Evolutionary conservation across 2,888 invertebrate genomes (phyloP).

Genomic region (Oeneis ivallda): DNA sequence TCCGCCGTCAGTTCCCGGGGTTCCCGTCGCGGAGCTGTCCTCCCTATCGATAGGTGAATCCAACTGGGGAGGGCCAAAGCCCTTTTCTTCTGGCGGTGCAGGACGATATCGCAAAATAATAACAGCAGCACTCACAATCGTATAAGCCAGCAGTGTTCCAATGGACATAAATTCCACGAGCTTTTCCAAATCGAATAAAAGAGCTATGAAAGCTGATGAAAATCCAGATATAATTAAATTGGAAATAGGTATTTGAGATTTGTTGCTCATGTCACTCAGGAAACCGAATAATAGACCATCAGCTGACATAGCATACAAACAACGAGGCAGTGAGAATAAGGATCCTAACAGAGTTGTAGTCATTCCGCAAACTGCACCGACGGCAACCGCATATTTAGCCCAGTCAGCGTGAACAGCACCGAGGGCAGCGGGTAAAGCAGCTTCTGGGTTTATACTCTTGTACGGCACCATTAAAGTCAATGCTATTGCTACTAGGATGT

Average conservation of each 20-base stretch:
- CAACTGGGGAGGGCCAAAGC: constrained; percentile 71
- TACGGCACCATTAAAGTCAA: constrained; percentile 92
- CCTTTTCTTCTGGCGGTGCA: constrained; percentile 74
- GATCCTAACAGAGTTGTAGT: constrained; percentile 93
- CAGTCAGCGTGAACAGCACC: constrained; percentile 88
- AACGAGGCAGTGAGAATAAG: constrained; percentile 91
- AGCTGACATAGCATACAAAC: constrained; percentile 94
- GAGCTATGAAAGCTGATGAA: constrained; percentile 88
- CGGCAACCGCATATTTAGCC: constrained; percentile 91
- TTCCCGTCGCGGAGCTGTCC: constrained; percentile 83
- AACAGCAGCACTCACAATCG: constrained; percentile 94
- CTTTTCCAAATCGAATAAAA: constrained; percentile 93
- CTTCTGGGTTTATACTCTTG: constrained; percentile 86
- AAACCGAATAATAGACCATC: constrained; percentile 93
- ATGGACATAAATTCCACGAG: constrained; percentile 97
- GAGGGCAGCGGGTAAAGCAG: constrained; percentile 91
- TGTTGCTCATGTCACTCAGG: constrained; percentile 87
- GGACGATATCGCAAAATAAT: constrained; percentile 92
- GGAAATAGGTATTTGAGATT: constrained; percentile 90
- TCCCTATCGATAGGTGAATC: constrained; percentile 82
- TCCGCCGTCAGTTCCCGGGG: constrained; percentile 82
- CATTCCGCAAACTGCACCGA: constrained; percentile 96
- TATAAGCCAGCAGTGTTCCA: constrained; percentile 92
- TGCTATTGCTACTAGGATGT: constrained; percentile 91
- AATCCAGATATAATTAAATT: constrained; percentile 90